Conservation (phyloP, 2,113 vertebrate species). For the Amblyopsis rosae region DNA sequence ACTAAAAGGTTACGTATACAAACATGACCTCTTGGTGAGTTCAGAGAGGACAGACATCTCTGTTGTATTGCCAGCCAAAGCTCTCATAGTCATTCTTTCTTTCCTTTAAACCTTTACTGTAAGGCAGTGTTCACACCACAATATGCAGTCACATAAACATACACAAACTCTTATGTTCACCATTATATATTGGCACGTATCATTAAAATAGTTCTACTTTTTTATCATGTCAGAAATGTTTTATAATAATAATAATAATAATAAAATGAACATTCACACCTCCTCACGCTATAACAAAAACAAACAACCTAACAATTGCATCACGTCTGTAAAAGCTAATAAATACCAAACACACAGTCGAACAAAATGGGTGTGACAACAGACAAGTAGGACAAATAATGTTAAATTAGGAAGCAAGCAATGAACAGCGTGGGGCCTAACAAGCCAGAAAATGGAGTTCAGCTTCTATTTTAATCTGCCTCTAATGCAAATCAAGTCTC, state of each 20-base stretch:
- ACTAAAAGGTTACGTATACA: conserved; percentile 4
- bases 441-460: conserved; percentile 31
- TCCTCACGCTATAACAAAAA: conserved; percentile 26
- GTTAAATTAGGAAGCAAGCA: conserved; percentile 59
- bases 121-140: neutral
- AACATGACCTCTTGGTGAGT: conserved; percentile 37
- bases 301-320: conserved; percentile 50
- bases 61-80: conserved; percentile 17
- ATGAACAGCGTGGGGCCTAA: conserved; percentile 22
- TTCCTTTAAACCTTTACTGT: neutral
- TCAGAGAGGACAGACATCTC: conserved; percentile 19
- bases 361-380: conserved; percentile 64
- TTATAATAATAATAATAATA: too few species aligned
- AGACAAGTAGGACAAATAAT: conserved; percentile 66
- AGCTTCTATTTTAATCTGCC: conserved; percentile 33
- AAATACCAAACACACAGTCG: conserved; percentile 44
- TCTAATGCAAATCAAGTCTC: conserved; percentile 57
- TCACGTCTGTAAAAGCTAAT: conserved; percentile 22
- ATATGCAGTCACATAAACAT: too few species aligned
- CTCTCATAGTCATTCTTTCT: neutral
- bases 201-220: too few species aligned
- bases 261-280: too few species aligned
- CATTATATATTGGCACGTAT: too few species aligned
- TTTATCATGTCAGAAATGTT: too few species aligned
- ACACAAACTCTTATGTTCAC: too few species aligned